Evolutionary conservation across 2,888 invertebrate species (phyloP), one percentile per base, ranked within the genome.

Genomic region (Tyria jacobaeae): DNA sequence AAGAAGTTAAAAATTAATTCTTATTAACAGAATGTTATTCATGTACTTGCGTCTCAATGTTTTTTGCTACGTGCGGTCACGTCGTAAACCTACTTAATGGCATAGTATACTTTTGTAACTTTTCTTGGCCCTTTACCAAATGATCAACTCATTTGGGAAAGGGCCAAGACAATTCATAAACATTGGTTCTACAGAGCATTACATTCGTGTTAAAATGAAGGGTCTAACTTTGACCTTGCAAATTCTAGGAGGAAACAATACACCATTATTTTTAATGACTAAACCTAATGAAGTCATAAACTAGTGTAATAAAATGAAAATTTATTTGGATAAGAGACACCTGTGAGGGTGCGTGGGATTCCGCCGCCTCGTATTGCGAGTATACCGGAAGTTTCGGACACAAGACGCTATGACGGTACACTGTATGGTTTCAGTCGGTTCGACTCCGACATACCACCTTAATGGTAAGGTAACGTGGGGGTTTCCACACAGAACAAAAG

Each of bases 121-220:
- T 52, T 48, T 27, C 12, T 61, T 58, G 41, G 60, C 60, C 66
- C 64, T 60, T 48, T 53, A 31, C 56, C 60, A 62, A 63, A 47
- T n/a, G 51, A 51, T 49, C 24, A 34, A 15, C 15, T 44, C 21
- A 12, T 21, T 44, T 44, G 44, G 21, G 21, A 4, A 21, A 44
- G 21, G 44, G 44, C 44, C 44, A 44, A 44, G 10, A 44, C 12
- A 44, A 17, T 1, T 44, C 44, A 21, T 44, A 21, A 21, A 44
- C 44, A 12, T 21, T 12, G 3, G 50, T 35, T 25, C 50, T 37
- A 37, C 50, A 34, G 41, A 15, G 51, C 27, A 51, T 57, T 57
- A 50, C 7, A 17, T 41, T 54, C n/a, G 17, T 44, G 21, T 50
- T 39, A 39, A 31, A n/a, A 27, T 41, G n/a, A 51, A 62, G 39